Evolutionary conservation across 1,140 invertebrate genomes (phyloP).

Genomic region (Drosophila obscura): DNA sequence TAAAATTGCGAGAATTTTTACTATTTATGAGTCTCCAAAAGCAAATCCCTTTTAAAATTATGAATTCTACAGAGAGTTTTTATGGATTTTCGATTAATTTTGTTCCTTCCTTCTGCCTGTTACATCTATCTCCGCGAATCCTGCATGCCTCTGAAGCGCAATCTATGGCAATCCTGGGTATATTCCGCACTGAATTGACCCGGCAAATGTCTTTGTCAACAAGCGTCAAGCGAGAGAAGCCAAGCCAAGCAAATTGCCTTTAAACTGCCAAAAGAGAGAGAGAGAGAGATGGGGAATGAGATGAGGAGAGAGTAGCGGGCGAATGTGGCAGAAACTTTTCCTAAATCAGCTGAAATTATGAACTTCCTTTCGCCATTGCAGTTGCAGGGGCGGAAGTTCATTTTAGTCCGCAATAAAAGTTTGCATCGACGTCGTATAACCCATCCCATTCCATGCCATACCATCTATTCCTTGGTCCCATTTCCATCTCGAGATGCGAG

Average conservation of each 20-base stretch:
- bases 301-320: constrained; percentile 1
- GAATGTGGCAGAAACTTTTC: constrained; percentile 68
- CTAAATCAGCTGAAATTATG: constrained; percentile 82
- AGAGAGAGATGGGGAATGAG: constrained; percentile 16
- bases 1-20: too few species aligned
- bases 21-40: too few species aligned
- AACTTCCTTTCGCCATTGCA: constrained; percentile 69
- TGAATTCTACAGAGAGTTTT: too few species aligned
- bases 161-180: too few species aligned
- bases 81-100: not conserved
- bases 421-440: constrained; percentile 59
- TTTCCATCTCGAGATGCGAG: not conserved
- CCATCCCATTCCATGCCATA: constrained; percentile 29
- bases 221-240: constrained; percentile 52
- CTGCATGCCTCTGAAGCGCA: too few species aligned
- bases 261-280: constrained; percentile 51
- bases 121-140: too few species aligned
- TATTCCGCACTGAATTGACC: constrained; percentile 49
- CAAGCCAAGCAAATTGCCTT: constrained; percentile 68
- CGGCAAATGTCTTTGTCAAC: constrained; percentile 76
- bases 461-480: not conserved
- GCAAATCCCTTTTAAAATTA: too few species aligned
- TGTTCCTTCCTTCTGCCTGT: too few species aligned
- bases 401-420: constrained; percentile 82
- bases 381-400: constrained; percentile 75